Evolutionary conservation across 2,888 invertebrate genomes (phyloP).

Genomic region (Polia nebulosa): DNA sequence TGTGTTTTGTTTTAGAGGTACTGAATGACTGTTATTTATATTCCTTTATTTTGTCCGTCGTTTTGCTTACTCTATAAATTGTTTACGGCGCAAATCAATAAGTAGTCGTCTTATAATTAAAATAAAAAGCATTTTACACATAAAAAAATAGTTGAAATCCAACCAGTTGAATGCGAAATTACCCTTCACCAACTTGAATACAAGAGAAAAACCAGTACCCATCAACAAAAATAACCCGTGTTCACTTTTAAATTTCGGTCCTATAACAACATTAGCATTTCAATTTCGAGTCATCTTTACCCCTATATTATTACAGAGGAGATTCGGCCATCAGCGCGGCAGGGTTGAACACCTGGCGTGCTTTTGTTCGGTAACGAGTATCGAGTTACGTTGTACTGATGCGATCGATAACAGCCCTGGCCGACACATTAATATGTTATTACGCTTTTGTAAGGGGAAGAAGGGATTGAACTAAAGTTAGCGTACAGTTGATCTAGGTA

Average conservation of each 20-base stretch:
- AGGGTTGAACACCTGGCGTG: conserved; percentile 68
- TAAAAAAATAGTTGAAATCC: neutral
- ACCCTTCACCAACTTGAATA: conserved; percentile 1
- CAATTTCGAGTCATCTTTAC: conserved; percentile 61
- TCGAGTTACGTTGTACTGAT: conserved; percentile 60
- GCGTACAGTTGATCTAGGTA: conserved; percentile 17
- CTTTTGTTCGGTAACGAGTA: conserved; percentile 67
- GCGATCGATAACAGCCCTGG: conserved; percentile 64
- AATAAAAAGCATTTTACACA: conserved; percentile 3
- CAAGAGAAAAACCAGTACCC: conserved; percentile 17
- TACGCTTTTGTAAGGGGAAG: conserved; percentile 61
- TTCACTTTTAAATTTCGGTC: conserved; percentile 55
- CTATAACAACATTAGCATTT: conserved; percentile 66
- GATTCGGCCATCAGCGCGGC: conserved; percentile 57
- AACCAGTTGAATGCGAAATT: conserved; percentile 13
- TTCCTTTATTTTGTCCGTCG: too few species aligned
- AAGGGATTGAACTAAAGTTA: conserved; percentile 56
- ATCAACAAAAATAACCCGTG: conserved; percentile 36
- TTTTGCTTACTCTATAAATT: too few species aligned
- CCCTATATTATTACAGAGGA: conserved; percentile 66
- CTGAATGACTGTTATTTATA: too few species aligned
- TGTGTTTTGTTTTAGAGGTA: too few species aligned
- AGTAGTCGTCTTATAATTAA: neutral
- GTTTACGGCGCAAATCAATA: too few species aligned
- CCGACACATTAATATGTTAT: conserved; percentile 65